phyloP scores from a whole-genome alignment of 2,888 invertebrate species.

The Congeria kusceri region DNA sequence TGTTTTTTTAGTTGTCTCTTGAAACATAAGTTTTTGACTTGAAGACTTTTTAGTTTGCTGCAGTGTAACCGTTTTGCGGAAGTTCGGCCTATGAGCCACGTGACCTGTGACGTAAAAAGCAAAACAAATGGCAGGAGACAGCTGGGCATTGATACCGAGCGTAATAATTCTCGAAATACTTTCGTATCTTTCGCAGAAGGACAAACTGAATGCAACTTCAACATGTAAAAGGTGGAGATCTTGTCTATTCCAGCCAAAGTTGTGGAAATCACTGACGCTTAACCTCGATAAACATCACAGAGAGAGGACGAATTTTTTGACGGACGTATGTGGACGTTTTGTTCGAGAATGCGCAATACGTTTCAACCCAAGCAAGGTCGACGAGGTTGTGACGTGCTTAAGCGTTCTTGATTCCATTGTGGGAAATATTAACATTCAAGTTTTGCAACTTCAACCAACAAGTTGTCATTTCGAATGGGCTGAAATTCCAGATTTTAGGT shows the following conservation, averaged over 20 bases:
- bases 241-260: slow-evolving; percentile 83
- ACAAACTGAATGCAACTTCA: slow-evolving; percentile 87
- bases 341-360: slow-evolving; percentile 81
- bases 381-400: slow-evolving; percentile 80
- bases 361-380: slow-evolving; percentile 80
- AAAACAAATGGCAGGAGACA: slow-evolving; percentile 72
- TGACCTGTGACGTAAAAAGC: slow-evolving; percentile 56
- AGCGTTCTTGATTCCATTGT: slow-evolving; percentile 78
- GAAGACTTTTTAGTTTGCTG: too few relatives aligned
- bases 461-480: slow-evolving; percentile 86
- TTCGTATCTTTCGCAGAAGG: slow-evolving; percentile 86
- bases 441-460: slow-evolving; percentile 81
- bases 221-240: slow-evolving; percentile 88
- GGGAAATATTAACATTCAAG: slow-evolving; percentile 81
- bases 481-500: slow-evolving; percentile 74
- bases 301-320: slow-evolving; percentile 80
- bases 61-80: too few relatives aligned
- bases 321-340: slow-evolving; percentile 82
- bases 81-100: slow-evolving; percentile 19
- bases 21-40: too few relatives aligned
- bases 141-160: slow-evolving; percentile 82
- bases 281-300: slow-evolving; percentile 69
- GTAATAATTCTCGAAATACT: slow-evolving; percentile 85
- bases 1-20: too few relatives aligned
- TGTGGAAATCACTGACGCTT: slow-evolving; percentile 80